These are phyloP conservation scores for Stramonita haemastoma DNA, from an alignment of 2,888 invertebrate genomes.

Conservation along the genomic window DNA sequence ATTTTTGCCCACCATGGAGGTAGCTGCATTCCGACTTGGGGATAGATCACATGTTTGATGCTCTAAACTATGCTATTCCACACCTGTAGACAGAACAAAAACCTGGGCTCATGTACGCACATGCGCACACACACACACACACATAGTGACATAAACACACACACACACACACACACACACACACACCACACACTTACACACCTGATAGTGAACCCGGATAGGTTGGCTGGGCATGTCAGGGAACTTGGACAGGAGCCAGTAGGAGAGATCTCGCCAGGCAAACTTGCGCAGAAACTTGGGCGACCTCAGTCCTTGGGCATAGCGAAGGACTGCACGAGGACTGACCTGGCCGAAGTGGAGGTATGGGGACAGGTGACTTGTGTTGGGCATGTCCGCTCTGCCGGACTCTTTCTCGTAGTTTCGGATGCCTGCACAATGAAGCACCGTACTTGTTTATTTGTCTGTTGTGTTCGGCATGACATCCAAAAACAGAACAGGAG, in stretches of 20 bases:
- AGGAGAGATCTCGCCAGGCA: conserved; percentile 63
- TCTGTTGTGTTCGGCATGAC: too few relatives aligned
- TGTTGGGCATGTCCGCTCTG: conserved; percentile 57
- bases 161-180: too few relatives aligned
- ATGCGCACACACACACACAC: too few relatives aligned
- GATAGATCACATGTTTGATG: too few relatives aligned
- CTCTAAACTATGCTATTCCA: too few relatives aligned
- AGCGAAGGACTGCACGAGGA: conserved; percentile 54
- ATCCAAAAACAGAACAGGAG: too few relatives aligned
- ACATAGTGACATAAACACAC: too few relatives aligned
- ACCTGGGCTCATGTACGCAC: too few relatives aligned
- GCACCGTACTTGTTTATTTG: too few relatives aligned
- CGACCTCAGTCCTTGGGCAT: conserved; percentile 57
- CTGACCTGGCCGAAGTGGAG: conserved; percentile 61
- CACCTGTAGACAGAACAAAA: too few relatives aligned
- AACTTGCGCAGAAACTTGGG: conserved; percentile 61
- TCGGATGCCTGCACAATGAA: conserved; percentile 49
- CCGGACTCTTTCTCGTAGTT: conserved; percentile 63
- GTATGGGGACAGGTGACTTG: conserved; percentile 58
- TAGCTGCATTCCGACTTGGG: too few relatives aligned
- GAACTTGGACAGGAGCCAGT: conserved; percentile 57
- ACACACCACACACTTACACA: neutral
- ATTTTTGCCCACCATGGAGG: too few relatives aligned
- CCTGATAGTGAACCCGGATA: conserved; percentile 58
- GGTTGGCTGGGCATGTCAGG: conserved; percentile 57